Conservation (phyloP, 2,888 invertebrate genomes). For the Neria commutata region DNA sequence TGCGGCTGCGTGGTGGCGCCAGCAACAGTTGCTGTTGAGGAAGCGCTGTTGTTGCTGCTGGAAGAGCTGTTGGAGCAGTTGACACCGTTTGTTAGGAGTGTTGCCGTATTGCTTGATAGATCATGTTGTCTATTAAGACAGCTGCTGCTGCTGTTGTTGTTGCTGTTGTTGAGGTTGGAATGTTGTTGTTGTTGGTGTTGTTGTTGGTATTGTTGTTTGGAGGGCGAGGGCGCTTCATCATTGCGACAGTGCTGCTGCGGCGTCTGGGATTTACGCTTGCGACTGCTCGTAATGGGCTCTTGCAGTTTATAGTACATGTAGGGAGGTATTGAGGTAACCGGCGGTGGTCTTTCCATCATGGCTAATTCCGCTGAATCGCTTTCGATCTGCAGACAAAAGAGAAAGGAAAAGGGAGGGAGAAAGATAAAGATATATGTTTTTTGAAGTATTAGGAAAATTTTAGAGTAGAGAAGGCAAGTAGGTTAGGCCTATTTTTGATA, state of each 20-base stretch:
- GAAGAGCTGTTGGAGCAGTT: conserved; percentile 35
- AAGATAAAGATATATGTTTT: too few relatives aligned
- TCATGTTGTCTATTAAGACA: too few relatives aligned
- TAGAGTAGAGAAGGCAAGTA: too few relatives aligned
- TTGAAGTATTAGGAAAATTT: too few relatives aligned
- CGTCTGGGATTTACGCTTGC: conserved; percentile 13
- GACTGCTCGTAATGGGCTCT: conserved; percentile 31
- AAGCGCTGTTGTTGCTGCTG: conserved; percentile 44
- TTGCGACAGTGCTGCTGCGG: neutral
- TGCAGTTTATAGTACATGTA: conserved; percentile 48
- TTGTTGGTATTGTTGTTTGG: neutral
- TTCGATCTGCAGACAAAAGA: conserved; percentile 48
- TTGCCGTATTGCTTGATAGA: neutral
- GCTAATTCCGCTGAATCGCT: conserved; percentile 45
- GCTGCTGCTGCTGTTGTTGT: neutral
- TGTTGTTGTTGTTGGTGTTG: neutral
- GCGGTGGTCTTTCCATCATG: conserved; percentile 42
- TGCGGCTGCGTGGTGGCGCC: conserved; percentile 34
- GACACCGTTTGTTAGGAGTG: neutral
- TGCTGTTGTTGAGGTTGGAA: conserved; percentile 6
- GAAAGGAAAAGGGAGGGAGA: too few relatives aligned
- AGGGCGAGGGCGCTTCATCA: neutral
- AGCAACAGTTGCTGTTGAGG: conserved; percentile 29
- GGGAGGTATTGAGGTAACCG: conserved; percentile 41
- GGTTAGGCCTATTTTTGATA: too few relatives aligned